Percentiles rank a stretch among this genome's conserved stretches.
These are phyloP conservation scores for Drosophila histrio DNA, from an alignment of 2,888 invertebrate species.

Conservation along the genomic window DNA sequence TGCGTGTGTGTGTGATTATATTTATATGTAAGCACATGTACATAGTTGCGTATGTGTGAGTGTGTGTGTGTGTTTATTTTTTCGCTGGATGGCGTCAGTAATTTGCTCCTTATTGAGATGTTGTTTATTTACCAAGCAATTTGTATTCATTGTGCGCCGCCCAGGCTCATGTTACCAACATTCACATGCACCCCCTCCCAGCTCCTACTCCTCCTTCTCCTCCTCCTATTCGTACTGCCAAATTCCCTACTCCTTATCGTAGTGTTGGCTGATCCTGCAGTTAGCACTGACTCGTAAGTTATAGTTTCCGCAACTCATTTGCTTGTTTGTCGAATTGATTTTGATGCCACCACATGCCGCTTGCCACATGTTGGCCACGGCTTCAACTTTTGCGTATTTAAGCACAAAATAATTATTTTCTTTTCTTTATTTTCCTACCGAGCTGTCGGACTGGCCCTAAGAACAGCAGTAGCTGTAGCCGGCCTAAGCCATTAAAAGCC, in stretches of 20 bases:
- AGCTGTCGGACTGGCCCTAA: conserved; percentile 10
- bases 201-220: background rate
- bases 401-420: conserved; percentile 59
- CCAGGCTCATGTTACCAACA: conserved; percentile 49
- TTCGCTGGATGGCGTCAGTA: conserved; percentile 75
- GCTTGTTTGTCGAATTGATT: conserved; percentile 77
- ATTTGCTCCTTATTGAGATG: conserved; percentile 81
- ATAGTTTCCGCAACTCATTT: conserved; percentile 81
- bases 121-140: conserved; percentile 81
- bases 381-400: conserved; percentile 44
- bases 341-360: conserved; percentile 59
- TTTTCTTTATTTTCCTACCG: conserved; percentile 30
- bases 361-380: conserved; percentile 39
- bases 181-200: background rate
- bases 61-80: conserved; percentile 51
- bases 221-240: background rate
- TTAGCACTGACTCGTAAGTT: conserved; percentile 61
- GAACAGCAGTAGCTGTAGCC: conserved; percentile 4
- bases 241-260: background rate
- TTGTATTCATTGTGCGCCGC: conserved; percentile 76
- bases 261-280: conserved; percentile 32
- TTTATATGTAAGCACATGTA: conserved; percentile 41
- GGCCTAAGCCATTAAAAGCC: conserved; percentile 63
- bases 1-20: conserved; percentile 42
- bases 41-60: conserved; percentile 11